Evolutionary conservation across 2,113 vertebrate genomes (phyloP).

Genomic region (Glaucomys volans): DNA sequence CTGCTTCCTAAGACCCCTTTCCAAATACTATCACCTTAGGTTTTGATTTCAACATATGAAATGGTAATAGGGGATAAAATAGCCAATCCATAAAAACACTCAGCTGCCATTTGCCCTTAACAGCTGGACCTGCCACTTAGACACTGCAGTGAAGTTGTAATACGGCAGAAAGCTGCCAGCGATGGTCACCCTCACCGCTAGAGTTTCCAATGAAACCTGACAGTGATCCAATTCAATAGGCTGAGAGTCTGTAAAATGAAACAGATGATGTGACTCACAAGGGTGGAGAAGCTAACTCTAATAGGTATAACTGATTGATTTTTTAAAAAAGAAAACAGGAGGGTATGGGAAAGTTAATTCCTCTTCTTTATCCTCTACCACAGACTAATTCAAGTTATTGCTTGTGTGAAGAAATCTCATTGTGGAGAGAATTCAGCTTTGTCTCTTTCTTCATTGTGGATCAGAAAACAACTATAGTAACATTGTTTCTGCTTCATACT

Average conservation of each 20-base stretch:
- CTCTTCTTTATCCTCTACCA: fast-evolving
- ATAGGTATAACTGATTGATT: not conserved
- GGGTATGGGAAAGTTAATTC: not conserved
- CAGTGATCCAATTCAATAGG: too few relatives aligned
- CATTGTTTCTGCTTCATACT: too few relatives aligned
- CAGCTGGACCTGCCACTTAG: fast-evolving
- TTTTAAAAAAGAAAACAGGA: not conserved
- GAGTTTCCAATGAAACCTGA: not conserved
- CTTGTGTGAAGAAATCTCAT: not conserved
- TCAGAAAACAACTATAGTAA: not conserved
- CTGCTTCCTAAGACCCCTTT: not conserved
- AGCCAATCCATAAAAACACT: too few relatives aligned
- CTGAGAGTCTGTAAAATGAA: not conserved
- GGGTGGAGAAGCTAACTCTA: not conserved
- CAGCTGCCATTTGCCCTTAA: not conserved
- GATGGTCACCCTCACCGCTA: too few relatives aligned
- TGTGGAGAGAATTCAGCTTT: not conserved
- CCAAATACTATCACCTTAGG: not conserved
- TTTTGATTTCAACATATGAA: not conserved
- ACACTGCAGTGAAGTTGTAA: too few relatives aligned
- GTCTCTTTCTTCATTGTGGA: not conserved
- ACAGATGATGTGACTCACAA: not conserved
- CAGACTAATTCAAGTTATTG: not conserved
- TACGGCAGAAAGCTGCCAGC: not conserved
- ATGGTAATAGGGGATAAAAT: not conserved